These are phyloP conservation scores for Panurus biarmicus DNA, from an alignment of 2,113 vertebrate species.

Conservation along the genomic window DNA sequence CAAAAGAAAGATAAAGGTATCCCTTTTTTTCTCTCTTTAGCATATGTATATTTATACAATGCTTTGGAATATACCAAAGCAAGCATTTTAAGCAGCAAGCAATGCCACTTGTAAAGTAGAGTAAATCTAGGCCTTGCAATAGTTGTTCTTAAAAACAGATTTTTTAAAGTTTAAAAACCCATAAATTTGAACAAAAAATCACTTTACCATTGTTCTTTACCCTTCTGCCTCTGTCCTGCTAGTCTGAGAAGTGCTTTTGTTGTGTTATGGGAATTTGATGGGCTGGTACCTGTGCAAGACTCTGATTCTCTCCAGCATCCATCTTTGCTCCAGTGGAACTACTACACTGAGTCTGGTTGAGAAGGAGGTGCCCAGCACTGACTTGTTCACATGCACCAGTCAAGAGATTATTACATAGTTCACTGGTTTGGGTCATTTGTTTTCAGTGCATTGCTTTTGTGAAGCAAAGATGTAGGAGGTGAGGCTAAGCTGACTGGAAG, in stretches of 20 bases:
- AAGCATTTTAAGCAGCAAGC: neutral
- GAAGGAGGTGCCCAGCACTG: neutral
- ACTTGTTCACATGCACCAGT: neutral
- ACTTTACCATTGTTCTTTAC: neutral
- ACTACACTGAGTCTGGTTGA: rapidly evolving
- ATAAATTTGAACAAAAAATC: neutral
- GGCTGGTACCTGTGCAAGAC: neutral
- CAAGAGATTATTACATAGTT: neutral
- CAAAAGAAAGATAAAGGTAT: neutral
- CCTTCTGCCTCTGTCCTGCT: neutral
- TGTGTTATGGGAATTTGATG: neutral
- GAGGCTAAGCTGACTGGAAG: neutral
- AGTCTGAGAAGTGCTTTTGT: neutral
- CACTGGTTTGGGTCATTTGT: neutral
- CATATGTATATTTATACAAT: neutral
- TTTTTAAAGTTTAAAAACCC: neutral
- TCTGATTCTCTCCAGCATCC: neutral
- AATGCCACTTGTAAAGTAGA: neutral
- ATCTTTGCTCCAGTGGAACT: neutral
- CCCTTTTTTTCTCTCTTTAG: neutral
- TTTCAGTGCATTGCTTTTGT: neutral
- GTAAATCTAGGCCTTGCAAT: neutral
- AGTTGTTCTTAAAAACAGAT: neutral
- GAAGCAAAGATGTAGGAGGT: neutral
- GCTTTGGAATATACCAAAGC: neutral